Evolutionary conservation across 1,140 invertebrate genomes (phyloP), one percentile per base, ranked within the genome.

Genomic region (Sweltsa coloradensis): DNA sequence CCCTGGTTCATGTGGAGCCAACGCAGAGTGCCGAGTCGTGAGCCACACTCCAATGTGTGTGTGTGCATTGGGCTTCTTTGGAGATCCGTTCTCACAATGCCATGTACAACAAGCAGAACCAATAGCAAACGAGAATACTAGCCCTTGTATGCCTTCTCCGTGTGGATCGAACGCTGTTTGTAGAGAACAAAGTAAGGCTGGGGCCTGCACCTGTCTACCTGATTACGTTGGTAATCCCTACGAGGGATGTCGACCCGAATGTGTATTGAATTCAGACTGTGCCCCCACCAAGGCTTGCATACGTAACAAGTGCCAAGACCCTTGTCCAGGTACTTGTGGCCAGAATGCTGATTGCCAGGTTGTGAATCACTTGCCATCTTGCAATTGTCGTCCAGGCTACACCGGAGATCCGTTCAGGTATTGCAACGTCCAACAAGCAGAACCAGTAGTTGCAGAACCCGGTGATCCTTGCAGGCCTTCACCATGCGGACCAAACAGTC

Each of bases 401-500:
- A 72, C 71, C 31, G 78, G 78, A 37, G 76, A 81, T 70, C 77
- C 79, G 42, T 79, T 78, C 58, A 63, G 64, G n/a, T 65, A 68
- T 62, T 79, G 76, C 55, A 41, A 18, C 6, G n/a, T 13, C 19
- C 6, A 13, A 21, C 49, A 61, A 31, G 57, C 61, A 42, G 71
- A 64, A 57, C 62, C 55, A 36, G 60, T 64, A 11, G 63, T 63
- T 50, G 51, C 29, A 16, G 37, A 45, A 43, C 55, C 58, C 3
- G 36, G 54, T 52, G 75, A 79, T 59, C 78, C 81, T 23, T 86
- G 83, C 55, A 70, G 74, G 41, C 79, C 81, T 1, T 78, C 78
- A 29, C 81, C 83, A 5, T 90, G 86, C 62, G 87, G 82, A 14
- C 70, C 78, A 0, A 85, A 89, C 52, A 81, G 83, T 55, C 74